These are phyloP conservation scores for Chloroceryle aenea DNA, from an alignment of 2,113 vertebrate genomes.

Conservation along the genomic window DNA sequence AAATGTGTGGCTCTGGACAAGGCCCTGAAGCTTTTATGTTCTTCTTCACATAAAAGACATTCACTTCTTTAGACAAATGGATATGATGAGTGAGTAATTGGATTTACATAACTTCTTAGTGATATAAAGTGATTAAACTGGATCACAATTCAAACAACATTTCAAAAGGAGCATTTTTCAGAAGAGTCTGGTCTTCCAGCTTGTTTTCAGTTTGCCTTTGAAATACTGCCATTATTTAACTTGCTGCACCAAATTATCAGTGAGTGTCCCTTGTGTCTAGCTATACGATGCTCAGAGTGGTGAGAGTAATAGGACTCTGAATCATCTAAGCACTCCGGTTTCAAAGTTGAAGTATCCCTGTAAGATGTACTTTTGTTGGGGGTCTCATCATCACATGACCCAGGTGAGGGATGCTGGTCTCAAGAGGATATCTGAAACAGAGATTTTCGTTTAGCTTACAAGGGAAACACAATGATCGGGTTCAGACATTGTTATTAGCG, in stretches of 20 bases:
- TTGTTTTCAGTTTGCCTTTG: background rate
- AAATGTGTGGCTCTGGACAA: background rate
- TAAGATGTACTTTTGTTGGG: slow-evolving; percentile 68
- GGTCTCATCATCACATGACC: slow-evolving; percentile 53
- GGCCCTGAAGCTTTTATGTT: background rate
- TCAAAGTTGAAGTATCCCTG: slow-evolving; percentile 76
- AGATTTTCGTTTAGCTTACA: background rate
- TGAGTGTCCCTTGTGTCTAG: background rate
- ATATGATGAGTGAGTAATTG: background rate
- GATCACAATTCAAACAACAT: background rate
- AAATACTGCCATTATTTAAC: slow-evolving; percentile 23
- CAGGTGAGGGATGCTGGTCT: slow-evolving; percentile 45
- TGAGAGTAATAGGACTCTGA: slow-evolving; percentile 79
- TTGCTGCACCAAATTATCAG: background rate
- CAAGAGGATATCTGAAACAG: background rate
- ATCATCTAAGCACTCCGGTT: slow-evolving; percentile 65
- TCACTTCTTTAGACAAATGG: background rate
- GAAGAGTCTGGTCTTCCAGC: background rate
- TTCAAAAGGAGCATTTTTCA: background rate
- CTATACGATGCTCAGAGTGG: background rate
- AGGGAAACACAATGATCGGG: background rate
- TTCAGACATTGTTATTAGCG: background rate
- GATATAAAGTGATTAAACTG: background rate
- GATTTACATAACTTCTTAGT: background rate
- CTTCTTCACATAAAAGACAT: background rate